These are phyloP conservation scores for Arbacia lixula DNA, from an alignment of 53 echinoderm and acorn worm genomes.

Conservation along the genomic window DNA sequence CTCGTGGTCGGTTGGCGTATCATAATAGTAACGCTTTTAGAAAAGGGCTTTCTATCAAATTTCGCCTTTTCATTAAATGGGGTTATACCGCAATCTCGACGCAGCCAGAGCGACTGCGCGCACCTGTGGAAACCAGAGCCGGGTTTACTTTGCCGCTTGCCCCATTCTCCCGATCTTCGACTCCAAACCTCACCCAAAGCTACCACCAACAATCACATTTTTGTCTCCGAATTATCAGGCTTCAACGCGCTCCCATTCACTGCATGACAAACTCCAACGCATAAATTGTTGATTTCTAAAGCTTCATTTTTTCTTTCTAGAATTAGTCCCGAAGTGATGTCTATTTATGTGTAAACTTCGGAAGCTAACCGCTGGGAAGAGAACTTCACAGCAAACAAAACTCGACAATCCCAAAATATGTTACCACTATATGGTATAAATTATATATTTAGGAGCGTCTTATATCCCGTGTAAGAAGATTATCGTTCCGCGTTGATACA, in stretches of 20 bases:
- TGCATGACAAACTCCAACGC: slow-evolving; percentile 42
- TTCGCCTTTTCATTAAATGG: slow-evolving; percentile 44
- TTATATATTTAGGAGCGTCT: too few species aligned
- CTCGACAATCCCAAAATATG: too few species aligned
- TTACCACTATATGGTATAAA: too few species aligned
- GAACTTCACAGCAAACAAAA: slow-evolving; percentile 34
- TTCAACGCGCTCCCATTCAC: slow-evolving; percentile 33
- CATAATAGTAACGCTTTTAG: slow-evolving; percentile 54
- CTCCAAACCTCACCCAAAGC: slow-evolving; percentile 20
- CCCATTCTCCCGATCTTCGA: slow-evolving; percentile 31
- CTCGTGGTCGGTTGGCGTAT: slow-evolving; percentile 34
- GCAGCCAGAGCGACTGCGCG: neutral
- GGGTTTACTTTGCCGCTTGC: slow-evolving; percentile 28
- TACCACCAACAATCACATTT: slow-evolving; percentile 17
- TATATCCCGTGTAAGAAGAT: too few species aligned
- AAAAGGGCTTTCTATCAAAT: slow-evolving; percentile 53
- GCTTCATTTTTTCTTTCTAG: slow-evolving; percentile 37
- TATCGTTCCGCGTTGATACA: too few species aligned
- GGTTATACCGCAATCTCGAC: slow-evolving; percentile 42
- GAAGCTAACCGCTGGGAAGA: neutral
- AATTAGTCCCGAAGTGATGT: slow-evolving; percentile 33
- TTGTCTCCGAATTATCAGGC: slow-evolving; percentile 47
- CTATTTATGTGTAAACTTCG: slow-evolving; percentile 40
- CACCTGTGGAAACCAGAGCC: slow-evolving; percentile 21
- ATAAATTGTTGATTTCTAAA: slow-evolving; percentile 45